Conservation (phyloP, 2,113 vertebrate genomes). For the Syngnathoides biaculeatus region DNA sequence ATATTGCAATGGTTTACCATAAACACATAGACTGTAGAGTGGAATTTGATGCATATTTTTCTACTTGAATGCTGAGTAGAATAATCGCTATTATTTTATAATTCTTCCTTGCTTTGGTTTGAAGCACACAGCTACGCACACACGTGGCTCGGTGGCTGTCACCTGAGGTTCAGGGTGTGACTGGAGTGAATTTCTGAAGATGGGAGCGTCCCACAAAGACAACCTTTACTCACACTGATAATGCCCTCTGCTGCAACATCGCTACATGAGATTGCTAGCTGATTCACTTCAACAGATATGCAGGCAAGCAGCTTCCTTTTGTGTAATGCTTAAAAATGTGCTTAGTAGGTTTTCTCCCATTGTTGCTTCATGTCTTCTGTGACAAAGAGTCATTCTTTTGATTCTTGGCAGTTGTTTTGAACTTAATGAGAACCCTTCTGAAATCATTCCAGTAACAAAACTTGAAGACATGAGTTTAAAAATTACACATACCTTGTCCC, state of each 20-base stretch:
- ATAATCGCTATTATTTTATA: neutral
- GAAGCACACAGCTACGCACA: conserved; percentile 1
- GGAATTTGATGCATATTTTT: neutral
- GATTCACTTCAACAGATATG: conserved; percentile 6
- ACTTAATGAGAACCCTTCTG: neutral
- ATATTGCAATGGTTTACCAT: neutral
- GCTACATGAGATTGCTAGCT: conserved; percentile 9
- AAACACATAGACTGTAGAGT: too few species aligned
- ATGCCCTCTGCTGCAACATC: conserved; percentile 12
- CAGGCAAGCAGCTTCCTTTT: conserved; percentile 4
- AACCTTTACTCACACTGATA: conserved; percentile 44
- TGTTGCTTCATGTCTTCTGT: neutral
- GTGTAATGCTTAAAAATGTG: neutral
- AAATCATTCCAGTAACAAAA: neutral
- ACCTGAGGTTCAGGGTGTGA: conserved; percentile 29
- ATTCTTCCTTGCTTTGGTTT: neutral
- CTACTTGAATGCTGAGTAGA: neutral
- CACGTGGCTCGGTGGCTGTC: conserved; percentile 9
- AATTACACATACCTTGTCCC: neutral
- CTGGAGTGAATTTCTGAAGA: conserved; percentile 26
- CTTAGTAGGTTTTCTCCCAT: neutral
- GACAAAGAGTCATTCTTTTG: neutral
- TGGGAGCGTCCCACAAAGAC: conserved; percentile 38
- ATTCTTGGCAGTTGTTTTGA: neutral
- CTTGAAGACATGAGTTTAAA: neutral